Evolutionary conservation across 1,140 invertebrate species (phyloP), one percentile per base, ranked within the genome.

Genomic region (Rhynchophorus ferrugineus): DNA sequence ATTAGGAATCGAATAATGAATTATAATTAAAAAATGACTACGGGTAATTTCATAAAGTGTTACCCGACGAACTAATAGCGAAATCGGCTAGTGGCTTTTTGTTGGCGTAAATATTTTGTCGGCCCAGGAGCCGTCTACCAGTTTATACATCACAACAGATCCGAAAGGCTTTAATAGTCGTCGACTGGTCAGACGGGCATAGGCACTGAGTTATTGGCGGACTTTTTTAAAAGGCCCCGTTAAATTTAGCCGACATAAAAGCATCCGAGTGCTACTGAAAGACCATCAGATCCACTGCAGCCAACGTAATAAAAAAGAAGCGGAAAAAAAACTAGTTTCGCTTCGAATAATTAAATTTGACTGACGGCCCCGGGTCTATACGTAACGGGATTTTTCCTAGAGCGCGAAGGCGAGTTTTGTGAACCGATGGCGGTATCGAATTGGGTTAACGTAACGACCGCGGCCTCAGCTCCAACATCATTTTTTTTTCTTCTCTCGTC

Each of bases 311-410:
- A 35, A 22, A 47, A 47, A 47, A 18, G 17, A 54, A 14, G 52
- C 41, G 35, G 39, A 54, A 17, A 48, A 55, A 55, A 54, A 55
- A 55, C 53, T 55, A 55, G 53, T 55, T 49, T 55, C 35, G 53
- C 43, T 49, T 46, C 41, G 39, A 55, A 55, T 55, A 55, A 55
- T 55, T 55, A 55, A 55, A 55, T 49, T 55, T 49, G 53, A 55
- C 46, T 55, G 53, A 49, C 53, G 51, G 51, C 24, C 50, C 36
- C n/a, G n/a, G 13, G 44, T 54, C 51, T 54, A 54, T 54, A 54
- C 37, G 17, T 54, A 54, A 54, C 51, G 51, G 51, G 51, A 54
- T 54, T 41, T 53, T 54, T 47, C 43, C 49, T 52, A 45, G 45
- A 47, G 45, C 45, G 3, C n/a, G 19, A 5, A 18, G 18, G 35